Conservation (phyloP, 2,797 vertebrate species). For the Halcyon badia region DNA sequence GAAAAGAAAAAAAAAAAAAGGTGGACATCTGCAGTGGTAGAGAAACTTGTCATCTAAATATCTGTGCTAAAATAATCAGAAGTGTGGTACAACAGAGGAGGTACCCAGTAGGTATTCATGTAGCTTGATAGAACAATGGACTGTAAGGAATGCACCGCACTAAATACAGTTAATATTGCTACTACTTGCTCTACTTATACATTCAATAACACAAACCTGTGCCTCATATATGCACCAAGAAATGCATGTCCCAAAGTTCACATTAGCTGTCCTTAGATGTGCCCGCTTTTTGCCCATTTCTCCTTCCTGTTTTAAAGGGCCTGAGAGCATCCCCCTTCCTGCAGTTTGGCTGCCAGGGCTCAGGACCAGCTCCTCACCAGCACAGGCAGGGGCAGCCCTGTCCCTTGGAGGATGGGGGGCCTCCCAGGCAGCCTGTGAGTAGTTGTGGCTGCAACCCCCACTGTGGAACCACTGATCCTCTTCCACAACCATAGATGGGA, state of each 20-base stretch:
- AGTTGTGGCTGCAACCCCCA: neutral
- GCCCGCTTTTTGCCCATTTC: neutral
- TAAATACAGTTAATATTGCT: neutral
- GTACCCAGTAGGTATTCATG: neutral
- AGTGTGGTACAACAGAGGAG: neutral
- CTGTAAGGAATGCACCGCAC: neutral
- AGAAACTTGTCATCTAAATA: neutral
- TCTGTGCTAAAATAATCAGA: neutral
- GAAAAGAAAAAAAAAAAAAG: neutral
- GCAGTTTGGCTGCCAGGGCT: neutral
- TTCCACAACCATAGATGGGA: accelerated
- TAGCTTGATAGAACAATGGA: neutral
- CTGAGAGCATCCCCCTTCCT: neutral
- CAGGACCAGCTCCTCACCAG: neutral
- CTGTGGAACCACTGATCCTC: neutral
- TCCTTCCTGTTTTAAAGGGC: neutral
- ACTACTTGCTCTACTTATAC: neutral
- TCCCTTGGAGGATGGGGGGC: accelerated
- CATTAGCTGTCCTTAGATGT: accelerated
- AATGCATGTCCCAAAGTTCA: neutral
- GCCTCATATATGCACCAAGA: neutral
- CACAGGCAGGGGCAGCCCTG: neutral
- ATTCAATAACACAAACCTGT: neutral
- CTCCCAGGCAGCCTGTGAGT: accelerated
- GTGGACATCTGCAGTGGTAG: neutral